Evolutionary conservation across 2,113 vertebrate species (phyloP).

Genomic region (Corvus cornix): DNA sequence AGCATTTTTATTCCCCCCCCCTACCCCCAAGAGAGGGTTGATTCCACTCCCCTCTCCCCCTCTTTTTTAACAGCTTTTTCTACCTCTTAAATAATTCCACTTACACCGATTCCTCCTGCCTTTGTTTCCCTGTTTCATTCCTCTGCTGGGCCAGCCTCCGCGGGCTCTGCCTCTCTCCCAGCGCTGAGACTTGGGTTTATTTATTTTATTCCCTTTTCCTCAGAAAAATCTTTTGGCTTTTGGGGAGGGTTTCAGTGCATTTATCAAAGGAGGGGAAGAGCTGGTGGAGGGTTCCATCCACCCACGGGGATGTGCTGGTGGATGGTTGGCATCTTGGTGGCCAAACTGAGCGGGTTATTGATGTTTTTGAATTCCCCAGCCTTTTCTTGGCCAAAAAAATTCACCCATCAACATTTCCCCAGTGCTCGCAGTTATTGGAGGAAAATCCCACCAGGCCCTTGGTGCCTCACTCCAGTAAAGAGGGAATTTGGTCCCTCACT

Average conservation of each 20-base stretch:
- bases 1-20: background rate
- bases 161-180: background rate
- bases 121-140: background rate
- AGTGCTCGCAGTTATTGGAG: background rate
- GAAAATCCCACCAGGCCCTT: background rate
- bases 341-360: rapidly evolving
- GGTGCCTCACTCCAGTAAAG: background rate
- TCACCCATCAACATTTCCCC: background rate
- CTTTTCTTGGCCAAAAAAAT: background rate
- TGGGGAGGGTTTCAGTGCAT: background rate
- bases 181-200: background rate
- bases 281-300: background rate
- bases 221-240: background rate
- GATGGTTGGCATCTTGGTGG: background rate
- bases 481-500: background rate
- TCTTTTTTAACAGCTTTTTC: background rate
- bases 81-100: conserved; percentile 23
- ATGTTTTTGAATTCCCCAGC: background rate
- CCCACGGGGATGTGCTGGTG: rapidly evolving
- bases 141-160: background rate
- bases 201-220: background rate
- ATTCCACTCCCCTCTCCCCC: rapidly evolving
- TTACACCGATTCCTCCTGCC: background rate
- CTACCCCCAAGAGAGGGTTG: background rate
- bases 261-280: background rate